phyloP scores from a whole-genome alignment of 1,140 invertebrate genomes.

The Belonocnema kinseyi region DNA sequence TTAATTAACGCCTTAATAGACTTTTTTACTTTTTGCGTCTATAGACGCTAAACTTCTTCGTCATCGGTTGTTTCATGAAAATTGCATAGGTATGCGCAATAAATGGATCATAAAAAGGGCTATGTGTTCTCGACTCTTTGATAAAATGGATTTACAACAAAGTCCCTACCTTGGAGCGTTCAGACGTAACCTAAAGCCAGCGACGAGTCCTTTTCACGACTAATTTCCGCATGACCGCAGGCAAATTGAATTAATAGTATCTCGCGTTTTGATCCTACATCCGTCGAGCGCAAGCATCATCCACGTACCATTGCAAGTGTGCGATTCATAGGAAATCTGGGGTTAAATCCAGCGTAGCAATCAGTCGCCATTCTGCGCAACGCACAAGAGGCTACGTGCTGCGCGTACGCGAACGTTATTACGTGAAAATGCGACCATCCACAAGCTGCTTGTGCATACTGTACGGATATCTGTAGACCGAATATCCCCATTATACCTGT shows the following conservation, averaged over 20 bases:
- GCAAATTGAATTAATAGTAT: slow-evolving; percentile 29
- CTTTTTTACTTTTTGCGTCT: not conserved
- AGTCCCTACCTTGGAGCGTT: not conserved
- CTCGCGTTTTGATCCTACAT: slow-evolving; percentile 8
- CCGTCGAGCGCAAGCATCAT: not conserved
- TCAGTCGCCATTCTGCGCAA: slow-evolving; percentile 25
- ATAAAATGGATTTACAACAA: not conserved
- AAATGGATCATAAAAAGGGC: not conserved
- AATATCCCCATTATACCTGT: slow-evolving; percentile 7
- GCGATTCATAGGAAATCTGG: slow-evolving; percentile 2
- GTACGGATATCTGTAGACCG: slow-evolving; percentile 15
- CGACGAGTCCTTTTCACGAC: slow-evolving; percentile 25
- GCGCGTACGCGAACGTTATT: slow-evolving; percentile 23
- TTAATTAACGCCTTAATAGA: no score
- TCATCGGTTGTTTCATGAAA: no score
- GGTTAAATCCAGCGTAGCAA: slow-evolving; percentile 19
- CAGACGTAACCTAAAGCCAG: not conserved
- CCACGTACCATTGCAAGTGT: not conserved
- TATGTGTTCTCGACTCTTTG: not conserved
- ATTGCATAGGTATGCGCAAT: no score
- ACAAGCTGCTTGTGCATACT: slow-evolving; percentile 24
- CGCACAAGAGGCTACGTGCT: not conserved
- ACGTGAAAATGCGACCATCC: slow-evolving; percentile 16
- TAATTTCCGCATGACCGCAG: slow-evolving; percentile 14
- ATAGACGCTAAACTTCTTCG: no score